These are phyloP conservation scores for Triplophysa rosa DNA, from an alignment of 2,113 vertebrate genomes.

Conservation along the genomic window DNA sequence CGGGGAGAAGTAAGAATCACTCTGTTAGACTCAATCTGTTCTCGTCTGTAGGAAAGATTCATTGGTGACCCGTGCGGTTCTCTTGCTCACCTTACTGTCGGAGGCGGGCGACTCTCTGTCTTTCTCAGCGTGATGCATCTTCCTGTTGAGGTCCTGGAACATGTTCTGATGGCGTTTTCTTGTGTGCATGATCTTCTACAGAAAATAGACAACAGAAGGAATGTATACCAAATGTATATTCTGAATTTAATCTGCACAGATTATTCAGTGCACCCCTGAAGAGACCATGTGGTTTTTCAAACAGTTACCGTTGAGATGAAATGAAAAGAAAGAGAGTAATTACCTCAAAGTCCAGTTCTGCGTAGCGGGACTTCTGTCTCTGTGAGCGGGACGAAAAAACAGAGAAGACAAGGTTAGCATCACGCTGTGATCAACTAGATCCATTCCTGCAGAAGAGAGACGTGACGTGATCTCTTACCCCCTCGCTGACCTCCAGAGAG, in stretches of 20 bases:
- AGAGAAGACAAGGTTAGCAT: not conserved
- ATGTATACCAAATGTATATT: not conserved
- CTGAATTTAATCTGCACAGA: too few species aligned
- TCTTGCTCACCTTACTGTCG: slow-evolving; percentile 86
- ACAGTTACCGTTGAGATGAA: too few species aligned
- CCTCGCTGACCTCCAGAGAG: slow-evolving; percentile 89
- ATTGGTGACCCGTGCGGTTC: not conserved
- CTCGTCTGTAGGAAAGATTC: not conserved
- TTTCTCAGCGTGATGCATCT: slow-evolving; percentile 91
- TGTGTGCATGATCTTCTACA: slow-evolving; percentile 99
- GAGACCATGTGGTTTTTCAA: too few species aligned
- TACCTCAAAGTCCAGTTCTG: slow-evolving; percentile 98
- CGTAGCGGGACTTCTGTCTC: slow-evolving; percentile 97
- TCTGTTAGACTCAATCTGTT: slow-evolving; percentile 28
- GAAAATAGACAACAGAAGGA: not conserved
- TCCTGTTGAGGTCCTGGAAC: slow-evolving; percentile 98
- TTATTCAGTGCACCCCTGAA: too few species aligned
- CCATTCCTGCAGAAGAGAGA: slow-evolving; percentile 7
- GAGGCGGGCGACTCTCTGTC: slow-evolving; percentile 90
- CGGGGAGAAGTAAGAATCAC: slow-evolving; percentile 64
- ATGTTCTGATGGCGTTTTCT: slow-evolving; percentile 99
- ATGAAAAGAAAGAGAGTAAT: slow-evolving; percentile 50
- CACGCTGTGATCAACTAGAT: not conserved
- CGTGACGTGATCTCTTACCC: not conserved
- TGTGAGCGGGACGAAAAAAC: slow-evolving; percentile 61